A percentile compares a stretch with the other conserved stretches of the same genome.
Conservation (phyloP, 2,888 invertebrate species). For the Trilocha varians region DNA sequence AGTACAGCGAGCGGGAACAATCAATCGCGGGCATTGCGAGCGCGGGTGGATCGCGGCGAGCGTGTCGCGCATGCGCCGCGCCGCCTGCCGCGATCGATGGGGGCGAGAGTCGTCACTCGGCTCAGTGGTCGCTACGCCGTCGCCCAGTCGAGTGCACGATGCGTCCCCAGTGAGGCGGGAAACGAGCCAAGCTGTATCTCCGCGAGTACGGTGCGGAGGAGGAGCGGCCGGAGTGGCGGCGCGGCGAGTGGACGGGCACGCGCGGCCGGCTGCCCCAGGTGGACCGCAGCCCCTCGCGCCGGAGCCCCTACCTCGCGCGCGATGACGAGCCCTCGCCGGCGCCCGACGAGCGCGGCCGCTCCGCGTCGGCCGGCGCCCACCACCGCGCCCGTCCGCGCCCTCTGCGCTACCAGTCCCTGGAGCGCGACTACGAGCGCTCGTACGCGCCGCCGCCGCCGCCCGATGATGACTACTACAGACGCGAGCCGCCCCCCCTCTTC, state of each 20-base stretch:
- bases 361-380: conserved; percentile 78
- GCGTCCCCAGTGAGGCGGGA: conserved; percentile 63
- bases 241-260: conserved; percentile 64
- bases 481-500: conserved; percentile 77
- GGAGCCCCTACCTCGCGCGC: conserved; percentile 83
- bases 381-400: conserved; percentile 87
- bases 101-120: conserved; percentile 33
- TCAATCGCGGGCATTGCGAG: conserved; percentile 41
- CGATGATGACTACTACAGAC: conserved; percentile 75
- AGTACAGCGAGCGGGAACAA: conserved; percentile 16
- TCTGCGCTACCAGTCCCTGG: conserved; percentile 82
- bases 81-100: conserved; percentile 49
- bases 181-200: conserved; percentile 70
- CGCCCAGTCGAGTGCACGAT: conserved; percentile 59
- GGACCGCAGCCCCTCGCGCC: conserved; percentile 91
- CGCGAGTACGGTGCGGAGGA: conserved; percentile 72
- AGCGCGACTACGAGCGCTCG: conserved; percentile 87
- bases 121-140: conserved; percentile 69
- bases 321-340: conserved; percentile 87
- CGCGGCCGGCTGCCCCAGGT: conserved; percentile 86
- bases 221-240: conserved; percentile 72
- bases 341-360: conserved; percentile 88
- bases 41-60: conserved; percentile 33
- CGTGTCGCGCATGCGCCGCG: conserved; percentile 40
- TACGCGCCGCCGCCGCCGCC: conserved; percentile 89